These are phyloP conservation scores for Procambarus clarkii DNA, from an alignment of 1,140 invertebrate species.

Conservation along the genomic window DNA sequence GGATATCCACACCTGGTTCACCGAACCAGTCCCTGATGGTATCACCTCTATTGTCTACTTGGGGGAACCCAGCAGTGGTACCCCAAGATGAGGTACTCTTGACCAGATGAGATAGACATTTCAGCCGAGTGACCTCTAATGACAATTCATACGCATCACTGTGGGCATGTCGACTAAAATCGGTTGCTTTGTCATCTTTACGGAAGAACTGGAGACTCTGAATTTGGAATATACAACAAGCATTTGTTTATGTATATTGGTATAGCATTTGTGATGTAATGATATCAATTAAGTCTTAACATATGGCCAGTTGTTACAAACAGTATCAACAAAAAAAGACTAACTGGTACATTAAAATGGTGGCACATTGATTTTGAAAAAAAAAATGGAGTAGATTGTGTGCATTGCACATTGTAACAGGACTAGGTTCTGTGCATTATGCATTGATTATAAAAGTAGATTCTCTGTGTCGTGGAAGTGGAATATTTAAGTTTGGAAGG, in stretches of 20 bases:
- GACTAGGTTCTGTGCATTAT: no score
- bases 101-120: not conserved
- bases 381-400: no score
- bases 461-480: not conserved
- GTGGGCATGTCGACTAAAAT: no score
- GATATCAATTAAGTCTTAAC: not conserved
- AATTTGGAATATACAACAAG: no score
- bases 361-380: no score
- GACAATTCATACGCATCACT: not conserved
- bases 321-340: not conserved
- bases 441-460: not conserved
- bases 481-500: not conserved
- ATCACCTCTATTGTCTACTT: not conserved
- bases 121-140: not conserved
- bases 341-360: not conserved
- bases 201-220: no score
- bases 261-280: not conserved
- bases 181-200: no score
- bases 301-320: not conserved
- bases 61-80: not conserved
- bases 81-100: not conserved
- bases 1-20: not conserved
- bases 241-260: no score
- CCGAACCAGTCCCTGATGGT: not conserved
- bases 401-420: no score